Evolutionary conservation across 2,113 vertebrate species (phyloP), one percentile per base, ranked within the genome.

Genomic region (Centropus bengalensis): DNA sequence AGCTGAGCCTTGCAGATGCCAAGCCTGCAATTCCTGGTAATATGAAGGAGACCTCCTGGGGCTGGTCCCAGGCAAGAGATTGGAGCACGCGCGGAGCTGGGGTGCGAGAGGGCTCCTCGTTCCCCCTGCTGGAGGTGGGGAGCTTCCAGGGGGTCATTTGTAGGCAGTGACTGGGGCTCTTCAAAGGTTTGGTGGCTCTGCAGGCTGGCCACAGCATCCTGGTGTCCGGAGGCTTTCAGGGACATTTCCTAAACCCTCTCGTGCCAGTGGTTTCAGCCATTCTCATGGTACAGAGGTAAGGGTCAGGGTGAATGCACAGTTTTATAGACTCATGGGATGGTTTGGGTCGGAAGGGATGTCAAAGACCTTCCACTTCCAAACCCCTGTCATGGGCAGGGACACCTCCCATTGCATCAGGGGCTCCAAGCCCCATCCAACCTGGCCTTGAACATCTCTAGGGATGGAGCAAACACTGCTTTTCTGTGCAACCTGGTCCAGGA

Each of bases 121-220:
- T 73, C 67, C 38, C 3, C 1, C 7, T 14, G 55, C 23, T 69
- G 49, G 12, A 8, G 28, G 4, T 36, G 32, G 13, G 6, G 9
- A 15, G 9, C 38, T 19, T 12, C 40, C 40, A 17, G 16, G 36
- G 21, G 11, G 1, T 33, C 33, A 13, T 47, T 44, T 54, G 66
- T 1, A 7, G 51, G 44, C 1, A 3, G 14, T 2, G 2, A 12
- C 3, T 52, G 44, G n/a, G n/a, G 10, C 1, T 3, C 21, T 22
- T 70, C 1, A 0, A 33, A 19, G 24, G 24, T 33, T 86, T 26
- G 6, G 30, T 13, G 27, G 49, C 44, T 38, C 62, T 28, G 30
- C 10, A 2, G 6, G 15, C 26, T 27, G 44, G 5, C n/a, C 32
- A 1, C 1, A 2, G 30, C 16, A 28, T 10, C 24, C 32, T 17